Conservation (phyloP, 2,888 invertebrate species). For the Nipponacmea schrenckii region DNA sequence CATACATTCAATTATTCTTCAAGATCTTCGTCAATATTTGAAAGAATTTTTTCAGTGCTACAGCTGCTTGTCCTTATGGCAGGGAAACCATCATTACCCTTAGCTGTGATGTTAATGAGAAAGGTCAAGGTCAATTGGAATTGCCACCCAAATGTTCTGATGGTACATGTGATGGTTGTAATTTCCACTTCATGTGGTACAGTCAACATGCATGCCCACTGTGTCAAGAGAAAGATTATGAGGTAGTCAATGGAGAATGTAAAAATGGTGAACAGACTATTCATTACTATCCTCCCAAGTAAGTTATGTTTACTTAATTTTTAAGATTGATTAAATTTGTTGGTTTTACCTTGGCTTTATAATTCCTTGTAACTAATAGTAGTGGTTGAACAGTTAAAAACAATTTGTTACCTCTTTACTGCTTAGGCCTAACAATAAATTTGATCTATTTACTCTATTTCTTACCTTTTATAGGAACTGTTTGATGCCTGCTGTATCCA, state of each 20-base stretch:
- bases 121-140: conserved; percentile 53
- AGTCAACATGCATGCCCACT: conserved; percentile 71
- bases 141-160: conserved; percentile 71
- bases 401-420: no score
- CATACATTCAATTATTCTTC: no score
- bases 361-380: background rate
- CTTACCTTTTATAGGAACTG: conserved; percentile 66
- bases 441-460: no score
- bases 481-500: conserved; percentile 57
- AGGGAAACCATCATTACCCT: conserved; percentile 72
- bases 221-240: conserved; percentile 68
- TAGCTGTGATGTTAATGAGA: conserved; percentile 69
- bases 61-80: conserved; percentile 71
- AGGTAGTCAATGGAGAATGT: conserved; percentile 72
- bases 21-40: no score
- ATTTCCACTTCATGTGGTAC: conserved; percentile 72
- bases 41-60: conserved; percentile 53
- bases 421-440: no score
- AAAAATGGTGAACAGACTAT: conserved; percentile 71
- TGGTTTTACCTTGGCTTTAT: background rate
- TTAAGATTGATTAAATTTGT: no score
- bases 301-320: conserved; percentile 22
- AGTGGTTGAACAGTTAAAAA: no score
- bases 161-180: conserved; percentile 75
- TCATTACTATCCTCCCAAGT: conserved; percentile 68